Evolutionary conservation across 1,140 invertebrate species (phyloP).

Genomic region (Lordiphosa collinella): DNA sequence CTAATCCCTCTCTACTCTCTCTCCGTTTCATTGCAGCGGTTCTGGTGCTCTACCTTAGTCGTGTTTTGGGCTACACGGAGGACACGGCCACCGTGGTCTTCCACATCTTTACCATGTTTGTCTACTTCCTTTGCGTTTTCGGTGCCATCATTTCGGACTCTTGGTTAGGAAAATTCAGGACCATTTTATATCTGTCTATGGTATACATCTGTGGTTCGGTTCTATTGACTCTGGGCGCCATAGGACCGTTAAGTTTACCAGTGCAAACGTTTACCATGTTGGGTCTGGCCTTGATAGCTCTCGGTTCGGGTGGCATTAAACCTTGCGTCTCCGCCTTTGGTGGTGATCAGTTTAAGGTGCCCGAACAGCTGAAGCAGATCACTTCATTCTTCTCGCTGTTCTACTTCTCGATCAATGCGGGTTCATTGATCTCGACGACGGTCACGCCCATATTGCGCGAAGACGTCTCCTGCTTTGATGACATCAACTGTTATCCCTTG

Average conservation of each 20-base stretch:
- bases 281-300: conserved; percentile 90
- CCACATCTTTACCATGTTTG: conserved; percentile 89
- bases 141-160: conserved; percentile 92
- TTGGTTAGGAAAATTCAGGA: conserved; percentile 90
- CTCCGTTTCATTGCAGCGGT: conserved; percentile 82
- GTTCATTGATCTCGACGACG: conserved; percentile 93
- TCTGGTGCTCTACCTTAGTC: conserved; percentile 87
- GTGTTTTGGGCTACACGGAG: conserved; percentile 83
- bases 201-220: conserved; percentile 93
- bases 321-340: conserved; percentile 98
- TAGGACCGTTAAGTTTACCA: conserved; percentile 82
- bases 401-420: conserved; percentile 96
- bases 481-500: conserved; percentile 91
- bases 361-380: conserved; percentile 88
- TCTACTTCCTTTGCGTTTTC: conserved; percentile 89
- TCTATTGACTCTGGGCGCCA: conserved; percentile 87
- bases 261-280: conserved; percentile 86
- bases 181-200: conserved; percentile 92
- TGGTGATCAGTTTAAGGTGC: conserved; percentile 95
- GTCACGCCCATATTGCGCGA: conserved; percentile 92
- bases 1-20: conserved; percentile 81
- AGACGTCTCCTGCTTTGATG: conserved; percentile 90
- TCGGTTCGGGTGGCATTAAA: conserved; percentile 98
- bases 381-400: conserved; percentile 95
- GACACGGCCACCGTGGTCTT: conserved; percentile 88